These are phyloP conservation scores for Eristalis tenax DNA, from an alignment of 2,888 invertebrate species.

Conservation along the genomic window DNA sequence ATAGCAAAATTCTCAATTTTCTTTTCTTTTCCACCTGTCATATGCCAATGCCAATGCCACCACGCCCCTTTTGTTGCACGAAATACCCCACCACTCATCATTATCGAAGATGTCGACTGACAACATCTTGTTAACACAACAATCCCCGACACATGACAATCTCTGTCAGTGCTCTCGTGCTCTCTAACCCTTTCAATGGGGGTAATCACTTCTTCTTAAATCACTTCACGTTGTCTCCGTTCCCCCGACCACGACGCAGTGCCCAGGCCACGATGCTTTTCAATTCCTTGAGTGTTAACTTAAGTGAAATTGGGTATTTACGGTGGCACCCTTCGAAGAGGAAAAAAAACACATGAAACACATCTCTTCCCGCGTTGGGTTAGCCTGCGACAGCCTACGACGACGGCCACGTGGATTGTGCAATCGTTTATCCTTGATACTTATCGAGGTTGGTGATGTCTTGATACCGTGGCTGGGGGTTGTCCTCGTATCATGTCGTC, in stretches of 20 bases:
- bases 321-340: slow-evolving; percentile 42
- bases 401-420: slow-evolving; percentile 34
- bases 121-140: slow-evolving; percentile 68
- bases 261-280: slow-evolving; percentile 30
- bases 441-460: slow-evolving; percentile 64
- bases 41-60: no score
- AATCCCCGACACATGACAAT: slow-evolving; percentile 65
- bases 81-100: slow-evolving; percentile 1
- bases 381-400: slow-evolving; percentile 10
- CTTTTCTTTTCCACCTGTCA: not conserved
- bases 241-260: not conserved
- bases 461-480: slow-evolving; percentile 52
- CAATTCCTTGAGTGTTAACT: slow-evolving; percentile 62
- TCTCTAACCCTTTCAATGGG: slow-evolving; percentile 80
- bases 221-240: slow-evolving; percentile 53
- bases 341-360: not conserved
- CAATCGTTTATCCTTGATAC: slow-evolving; percentile 61
- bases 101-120: slow-evolving; percentile 3
- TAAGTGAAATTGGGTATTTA: slow-evolving; percentile 71
- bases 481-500: slow-evolving; percentile 40
- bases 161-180: slow-evolving; percentile 47
- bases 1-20: no score
- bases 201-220: slow-evolving; percentile 65
- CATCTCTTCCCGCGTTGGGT: slow-evolving; percentile 41
- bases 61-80: not conserved